phyloP scores from a whole-genome alignment of 1,140 invertebrate genomes.

The Zaprionus tsacasi region DNA sequence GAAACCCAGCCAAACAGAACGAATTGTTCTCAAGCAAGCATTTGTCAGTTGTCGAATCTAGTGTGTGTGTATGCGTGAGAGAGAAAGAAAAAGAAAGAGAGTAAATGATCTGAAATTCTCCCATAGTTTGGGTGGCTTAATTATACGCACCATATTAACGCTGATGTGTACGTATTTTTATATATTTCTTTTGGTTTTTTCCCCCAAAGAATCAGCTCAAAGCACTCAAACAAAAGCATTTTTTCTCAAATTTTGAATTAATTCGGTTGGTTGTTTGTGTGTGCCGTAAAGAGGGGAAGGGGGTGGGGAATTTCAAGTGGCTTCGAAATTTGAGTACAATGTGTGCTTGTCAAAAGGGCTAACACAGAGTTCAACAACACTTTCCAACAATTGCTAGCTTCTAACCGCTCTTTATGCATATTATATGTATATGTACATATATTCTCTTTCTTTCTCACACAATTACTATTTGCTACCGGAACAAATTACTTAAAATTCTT shows the following conservation, averaged over 20 bases:
- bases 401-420: not conserved
- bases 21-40: slow-evolving; percentile 40
- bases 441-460: not conserved
- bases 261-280: slow-evolving; percentile 21
- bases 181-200: slow-evolving; percentile 27
- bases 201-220: slow-evolving; percentile 21
- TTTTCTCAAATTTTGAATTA: slow-evolving; percentile 49
- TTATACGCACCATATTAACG: slow-evolving; percentile 66
- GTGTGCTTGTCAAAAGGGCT: slow-evolving; percentile 41
- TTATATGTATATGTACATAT: not conserved
- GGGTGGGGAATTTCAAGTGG: slow-evolving; percentile 44
- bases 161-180: slow-evolving; percentile 61
- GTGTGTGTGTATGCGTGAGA: slow-evolving; percentile 2
- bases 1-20: slow-evolving; percentile 67
- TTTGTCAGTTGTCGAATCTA: slow-evolving; percentile 33
- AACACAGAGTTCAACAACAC: slow-evolving; percentile 67
- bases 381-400: slow-evolving; percentile 26
- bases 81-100: slow-evolving; percentile 23
- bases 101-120: slow-evolving; percentile 23
- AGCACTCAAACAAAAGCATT: slow-evolving; percentile 29
- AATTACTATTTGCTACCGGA: slow-evolving; percentile 62
- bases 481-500: slow-evolving; percentile 75
- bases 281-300: not conserved
- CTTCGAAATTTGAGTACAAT: slow-evolving; percentile 35
- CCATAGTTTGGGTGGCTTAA: slow-evolving; percentile 43